Conservation (phyloP, 92 coral and sea anemone species). For the Epizoanthus scotinus region DNA sequence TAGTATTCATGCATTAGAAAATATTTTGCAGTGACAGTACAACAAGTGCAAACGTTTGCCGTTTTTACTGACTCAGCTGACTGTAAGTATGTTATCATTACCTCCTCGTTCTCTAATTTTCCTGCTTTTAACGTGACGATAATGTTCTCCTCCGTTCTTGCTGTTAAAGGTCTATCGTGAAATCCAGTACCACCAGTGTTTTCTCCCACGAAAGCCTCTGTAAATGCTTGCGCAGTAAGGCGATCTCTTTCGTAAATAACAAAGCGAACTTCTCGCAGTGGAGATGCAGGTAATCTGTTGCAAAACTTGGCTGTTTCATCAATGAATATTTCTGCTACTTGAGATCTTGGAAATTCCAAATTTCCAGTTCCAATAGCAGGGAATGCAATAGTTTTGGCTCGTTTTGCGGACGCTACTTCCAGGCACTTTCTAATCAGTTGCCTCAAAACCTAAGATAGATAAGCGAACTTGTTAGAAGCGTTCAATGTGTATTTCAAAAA, state of each 20-base stretch:
- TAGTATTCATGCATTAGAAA: too few relatives aligned
- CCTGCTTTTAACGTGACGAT: background rate
- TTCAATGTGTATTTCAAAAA: too few relatives aligned
- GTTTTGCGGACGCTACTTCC: background rate
- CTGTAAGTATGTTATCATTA: background rate
- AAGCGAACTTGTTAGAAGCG: background rate
- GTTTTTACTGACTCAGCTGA: background rate
- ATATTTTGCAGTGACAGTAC: too few relatives aligned
- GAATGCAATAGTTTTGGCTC: conserved; percentile 13
- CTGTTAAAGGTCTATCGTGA: background rate
- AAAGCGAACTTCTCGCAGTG: conserved; percentile 33
- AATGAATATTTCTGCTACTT: conserved; percentile 14
- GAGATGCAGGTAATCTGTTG: conserved; percentile 8
- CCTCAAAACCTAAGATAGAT: conserved; percentile 8
- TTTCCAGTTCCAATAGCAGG: conserved; percentile 52
- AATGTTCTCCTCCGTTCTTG: conserved; percentile 1
- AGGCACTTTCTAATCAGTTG: conserved; percentile 9
- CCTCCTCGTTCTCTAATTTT: conserved; percentile 4
- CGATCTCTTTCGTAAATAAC: conserved; percentile 37
- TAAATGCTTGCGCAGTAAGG: conserved; percentile 2
- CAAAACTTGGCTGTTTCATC: conserved; percentile 41
- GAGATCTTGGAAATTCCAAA: conserved; percentile 32
- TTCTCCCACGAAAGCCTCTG: background rate
- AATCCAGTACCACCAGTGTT: background rate
- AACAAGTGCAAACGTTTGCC: background rate